These are phyloP conservation scores for Carcina quercana DNA, from an alignment of 2,888 invertebrate genomes.

Conservation along the genomic window DNA sequence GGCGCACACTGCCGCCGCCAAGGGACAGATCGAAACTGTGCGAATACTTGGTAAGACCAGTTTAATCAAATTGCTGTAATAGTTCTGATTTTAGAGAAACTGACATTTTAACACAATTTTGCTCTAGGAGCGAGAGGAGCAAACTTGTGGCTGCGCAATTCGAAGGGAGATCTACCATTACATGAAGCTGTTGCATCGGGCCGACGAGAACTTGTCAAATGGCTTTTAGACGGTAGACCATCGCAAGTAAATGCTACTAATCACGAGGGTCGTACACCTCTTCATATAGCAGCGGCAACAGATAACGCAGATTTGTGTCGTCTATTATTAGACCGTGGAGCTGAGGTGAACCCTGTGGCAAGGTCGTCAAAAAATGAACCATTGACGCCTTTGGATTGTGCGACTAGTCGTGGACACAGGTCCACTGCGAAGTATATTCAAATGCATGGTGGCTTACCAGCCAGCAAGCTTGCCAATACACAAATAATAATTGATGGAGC, in stretches of 20 bases:
- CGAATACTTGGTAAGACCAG: slow-evolving; percentile 76
- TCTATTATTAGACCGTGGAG: slow-evolving; percentile 87
- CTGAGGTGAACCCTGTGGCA: slow-evolving; percentile 89
- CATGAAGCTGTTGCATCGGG: slow-evolving; percentile 98
- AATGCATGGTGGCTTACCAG: slow-evolving; percentile 90
- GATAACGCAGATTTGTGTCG: slow-evolving; percentile 96
- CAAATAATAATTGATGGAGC: slow-evolving; percentile 62
- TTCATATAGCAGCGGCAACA: slow-evolving; percentile 95
- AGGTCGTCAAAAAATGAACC: slow-evolving; percentile 88
- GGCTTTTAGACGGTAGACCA: slow-evolving; percentile 89
- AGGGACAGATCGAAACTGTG: slow-evolving; percentile 93
- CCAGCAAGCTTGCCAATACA: slow-evolving; percentile 77
- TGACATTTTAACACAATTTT: slow-evolving; percentile 2
- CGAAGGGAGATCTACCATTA: slow-evolving; percentile 94
- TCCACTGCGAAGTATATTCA: slow-evolving; percentile 95
- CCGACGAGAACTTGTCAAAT: slow-evolving; percentile 89
- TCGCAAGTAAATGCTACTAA: slow-evolving; percentile 91
- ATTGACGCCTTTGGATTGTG: slow-evolving; percentile 94
- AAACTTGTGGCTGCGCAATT: slow-evolving; percentile 93
- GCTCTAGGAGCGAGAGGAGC: slow-evolving; percentile 77
- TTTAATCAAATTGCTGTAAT: too few species aligned
- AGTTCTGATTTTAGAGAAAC: slow-evolving; percentile 5
- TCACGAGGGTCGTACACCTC: slow-evolving; percentile 92
- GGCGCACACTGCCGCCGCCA: slow-evolving; percentile 95
- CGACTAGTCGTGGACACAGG: slow-evolving; percentile 88